phyloP scores from a whole-genome alignment of 2,888 invertebrate species.

The Ferdinandea cuprea region DNA sequence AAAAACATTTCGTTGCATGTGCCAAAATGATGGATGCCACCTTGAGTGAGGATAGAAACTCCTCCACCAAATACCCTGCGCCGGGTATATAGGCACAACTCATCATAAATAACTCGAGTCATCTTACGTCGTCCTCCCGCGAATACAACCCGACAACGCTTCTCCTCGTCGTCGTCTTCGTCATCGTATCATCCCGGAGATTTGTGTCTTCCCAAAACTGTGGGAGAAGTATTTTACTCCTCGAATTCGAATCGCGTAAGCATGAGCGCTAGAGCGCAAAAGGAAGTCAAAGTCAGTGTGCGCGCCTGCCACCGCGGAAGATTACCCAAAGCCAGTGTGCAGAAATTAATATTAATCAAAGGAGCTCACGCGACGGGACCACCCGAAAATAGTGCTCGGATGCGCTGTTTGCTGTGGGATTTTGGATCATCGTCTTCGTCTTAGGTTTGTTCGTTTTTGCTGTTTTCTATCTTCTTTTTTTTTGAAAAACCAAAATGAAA shows the following conservation, averaged over 20 bases:
- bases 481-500: slow-evolving; percentile 37
- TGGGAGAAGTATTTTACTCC: slow-evolving; percentile 23
- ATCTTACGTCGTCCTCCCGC: slow-evolving; percentile 10
- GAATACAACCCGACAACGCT: neutral
- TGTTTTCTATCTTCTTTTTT: no score
- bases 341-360: slow-evolving; percentile 75
- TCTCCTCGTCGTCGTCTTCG: slow-evolving; percentile 4
- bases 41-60: slow-evolving; percentile 43
- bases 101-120: slow-evolving; percentile 69
- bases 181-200: slow-evolving; percentile 20
- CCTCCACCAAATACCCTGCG: slow-evolving; percentile 4
- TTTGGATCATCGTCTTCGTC: slow-evolving; percentile 36
- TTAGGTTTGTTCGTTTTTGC: slow-evolving; percentile 28
- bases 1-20: slow-evolving; percentile 70
- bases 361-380: slow-evolving; percentile 69
- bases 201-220: slow-evolving; percentile 60
- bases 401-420: slow-evolving; percentile 1
- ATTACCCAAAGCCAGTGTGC: slow-evolving; percentile 68
- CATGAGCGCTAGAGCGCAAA: slow-evolving; percentile 48
- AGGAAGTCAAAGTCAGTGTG: slow-evolving; percentile 70
- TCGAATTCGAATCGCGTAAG: neutral
- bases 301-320: slow-evolving; percentile 59
- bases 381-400: slow-evolving; percentile 73
- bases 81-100: slow-evolving; percentile 30
- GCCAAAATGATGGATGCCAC: slow-evolving; percentile 72